These are phyloP conservation scores for Morone saxatilis DNA, from an alignment of 2,113 vertebrate genomes.

Conservation along the genomic window DNA sequence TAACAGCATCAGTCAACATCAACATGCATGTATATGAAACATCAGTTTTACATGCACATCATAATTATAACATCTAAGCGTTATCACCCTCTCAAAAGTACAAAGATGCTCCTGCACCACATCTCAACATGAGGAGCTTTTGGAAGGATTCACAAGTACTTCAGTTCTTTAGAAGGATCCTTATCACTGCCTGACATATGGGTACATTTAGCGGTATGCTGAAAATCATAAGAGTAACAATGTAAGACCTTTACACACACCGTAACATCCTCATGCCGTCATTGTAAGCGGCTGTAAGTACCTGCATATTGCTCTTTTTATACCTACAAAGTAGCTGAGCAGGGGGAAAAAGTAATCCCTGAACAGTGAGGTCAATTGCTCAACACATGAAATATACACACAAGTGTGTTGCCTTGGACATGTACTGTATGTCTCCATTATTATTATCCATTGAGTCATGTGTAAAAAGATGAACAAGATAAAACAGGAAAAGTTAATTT, in stretches of 20 bases:
- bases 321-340: background rate
- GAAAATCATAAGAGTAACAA: background rate
- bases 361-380: background rate
- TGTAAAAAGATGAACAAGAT: background rate
- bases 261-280: background rate
- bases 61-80: background rate
- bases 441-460: background rate
- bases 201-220: background rate
- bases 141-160: background rate
- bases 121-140: background rate
- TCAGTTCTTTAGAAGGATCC: background rate
- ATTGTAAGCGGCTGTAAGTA: constrained; percentile 1
- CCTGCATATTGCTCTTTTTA: background rate
- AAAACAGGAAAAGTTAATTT: background rate
- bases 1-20: too few species aligned
- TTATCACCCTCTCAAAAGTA: background rate
- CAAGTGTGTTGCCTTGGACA: background rate
- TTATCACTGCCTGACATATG: constrained; percentile 29
- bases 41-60: background rate
- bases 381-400: background rate
- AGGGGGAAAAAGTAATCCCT: background rate
- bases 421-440: background rate
- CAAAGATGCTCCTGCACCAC: background rate
- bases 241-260: constrained; percentile 12
- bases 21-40: background rate